phyloP scores from a whole-genome alignment of 2,888 invertebrate species.

The Tillus elongatus region DNA sequence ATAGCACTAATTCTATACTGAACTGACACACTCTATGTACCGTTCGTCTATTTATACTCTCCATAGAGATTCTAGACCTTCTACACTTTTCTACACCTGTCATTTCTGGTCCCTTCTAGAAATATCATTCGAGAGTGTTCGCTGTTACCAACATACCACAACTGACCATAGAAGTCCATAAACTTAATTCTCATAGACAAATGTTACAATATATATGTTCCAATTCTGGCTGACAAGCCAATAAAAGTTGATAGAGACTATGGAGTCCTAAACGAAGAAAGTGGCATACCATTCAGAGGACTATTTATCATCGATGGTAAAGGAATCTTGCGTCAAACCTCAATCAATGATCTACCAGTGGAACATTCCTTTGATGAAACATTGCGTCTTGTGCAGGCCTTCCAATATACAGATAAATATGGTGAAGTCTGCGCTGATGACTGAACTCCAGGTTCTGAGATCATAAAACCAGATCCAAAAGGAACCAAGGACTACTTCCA shows the following conservation, averaged over 20 bases:
- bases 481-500: constrained; percentile 54
- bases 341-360: constrained; percentile 90
- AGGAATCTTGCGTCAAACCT: constrained; percentile 81
- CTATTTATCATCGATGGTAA: constrained; percentile 84
- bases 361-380: constrained; percentile 88
- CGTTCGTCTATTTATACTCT: too few relatives aligned
- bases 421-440: constrained; percentile 89
- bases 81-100: too few relatives aligned
- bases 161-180: too few relatives aligned
- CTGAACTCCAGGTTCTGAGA: constrained; percentile 82
- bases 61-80: too few relatives aligned
- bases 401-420: constrained; percentile 84
- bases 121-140: too few relatives aligned
- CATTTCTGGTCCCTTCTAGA: too few relatives aligned
- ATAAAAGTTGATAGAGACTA: constrained; percentile 75
- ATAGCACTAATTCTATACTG: too few relatives aligned
- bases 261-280: constrained; percentile 80
- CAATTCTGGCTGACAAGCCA: constrained; percentile 84
- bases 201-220: constrained; percentile 88
- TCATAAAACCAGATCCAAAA: constrained; percentile 77
- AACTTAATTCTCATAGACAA: too few relatives aligned
- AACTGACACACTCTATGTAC: too few relatives aligned
- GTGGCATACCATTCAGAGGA: constrained; percentile 84
- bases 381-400: constrained; percentile 83
- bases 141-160: too few relatives aligned